These are phyloP conservation scores for Microtus oregoni DNA, from an alignment of 2,113 vertebrate genomes.

Conservation along the genomic window DNA sequence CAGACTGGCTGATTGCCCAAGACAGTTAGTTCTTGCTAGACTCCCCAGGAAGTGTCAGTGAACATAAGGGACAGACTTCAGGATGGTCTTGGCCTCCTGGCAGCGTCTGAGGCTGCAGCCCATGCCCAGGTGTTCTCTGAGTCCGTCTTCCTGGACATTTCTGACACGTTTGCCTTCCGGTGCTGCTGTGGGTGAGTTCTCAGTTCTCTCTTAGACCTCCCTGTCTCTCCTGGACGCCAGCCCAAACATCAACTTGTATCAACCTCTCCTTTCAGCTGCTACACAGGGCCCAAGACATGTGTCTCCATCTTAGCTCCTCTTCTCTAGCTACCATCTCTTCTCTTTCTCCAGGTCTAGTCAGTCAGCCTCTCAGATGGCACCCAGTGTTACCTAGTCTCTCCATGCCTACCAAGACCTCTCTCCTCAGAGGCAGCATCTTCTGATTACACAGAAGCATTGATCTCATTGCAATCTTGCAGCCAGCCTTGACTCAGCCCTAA, in stretches of 20 bases:
- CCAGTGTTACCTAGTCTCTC: neutral
- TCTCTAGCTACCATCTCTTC: neutral
- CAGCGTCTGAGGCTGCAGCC: neutral
- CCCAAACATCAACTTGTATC: neutral
- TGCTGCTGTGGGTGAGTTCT: neutral
- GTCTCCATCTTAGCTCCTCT: neutral
- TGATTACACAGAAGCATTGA: fast-evolving
- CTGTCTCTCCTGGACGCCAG: neutral
- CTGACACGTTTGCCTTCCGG: neutral
- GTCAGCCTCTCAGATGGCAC: neutral
- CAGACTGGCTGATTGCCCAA: neutral
- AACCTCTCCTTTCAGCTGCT: neutral
- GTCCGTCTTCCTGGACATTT: neutral
- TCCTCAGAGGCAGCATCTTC: neutral
- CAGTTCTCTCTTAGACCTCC: neutral
- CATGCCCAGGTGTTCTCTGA: too few species aligned
- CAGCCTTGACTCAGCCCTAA: neutral
- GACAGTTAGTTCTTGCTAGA: fast-evolving
- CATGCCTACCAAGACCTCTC: neutral
- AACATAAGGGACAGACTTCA: fast-evolving
- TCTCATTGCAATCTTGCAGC: neutral
- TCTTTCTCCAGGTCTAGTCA: neutral
- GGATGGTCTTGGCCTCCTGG: neutral
- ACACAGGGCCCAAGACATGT: neutral
- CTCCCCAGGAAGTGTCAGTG: neutral